Evolutionary conservation across 2,113 vertebrate genomes (phyloP), one percentile per base, ranked within the genome.

Genomic region (Boleophthalmus pectinirostris): DNA sequence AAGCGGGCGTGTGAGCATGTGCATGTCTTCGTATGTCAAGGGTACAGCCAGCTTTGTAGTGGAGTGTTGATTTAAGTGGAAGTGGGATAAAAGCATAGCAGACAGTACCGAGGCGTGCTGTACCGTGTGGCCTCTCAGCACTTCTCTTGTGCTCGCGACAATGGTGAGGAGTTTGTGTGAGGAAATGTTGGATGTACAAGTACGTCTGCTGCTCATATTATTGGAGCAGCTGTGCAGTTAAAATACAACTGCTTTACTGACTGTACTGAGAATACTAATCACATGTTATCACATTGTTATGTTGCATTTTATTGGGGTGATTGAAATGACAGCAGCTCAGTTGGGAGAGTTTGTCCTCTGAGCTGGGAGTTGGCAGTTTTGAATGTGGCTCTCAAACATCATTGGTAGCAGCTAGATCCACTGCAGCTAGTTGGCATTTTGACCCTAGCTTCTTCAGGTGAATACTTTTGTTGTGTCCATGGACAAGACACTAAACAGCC

Each of bases 11-110:
- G 75, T 66, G 71, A 33, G 64, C 23, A 11, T 46, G 80, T 16
- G 60, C 60, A 10, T 57, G 75, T 74, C 72, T 73, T 46, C 51
- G 68, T 72, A 60, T 72, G 79, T 80, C 35, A 47, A 80, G 69
- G 82, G 70, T 84, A 77, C 84, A 83, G 82, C 86, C 82, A 78
- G 75, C 83, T 83, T 83, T 89, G 86, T 77, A 85, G 77, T 74
- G 72, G 81, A 88, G 84, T 90, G 84, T 89, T 90, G 83, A 83
- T 87, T 90, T 90, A 88, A 88, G 85, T 89, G 78, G 77, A 89
- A 85, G 82, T 83, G 83, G 85, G 86, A 88, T 90, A 88, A 90
- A 91, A 90, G 82, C 84, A 82, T 89, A 87, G 87, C 87, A 90
- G 84, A 91, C 84, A 88, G 80, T 84, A 87, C 87, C 85, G 85